A percentile compares a stretch with the other conserved stretches of the same genome.
Evolutionary conservation across 2,113 vertebrate species (phyloP).

Genomic region (Semnornis frantzii): DNA sequence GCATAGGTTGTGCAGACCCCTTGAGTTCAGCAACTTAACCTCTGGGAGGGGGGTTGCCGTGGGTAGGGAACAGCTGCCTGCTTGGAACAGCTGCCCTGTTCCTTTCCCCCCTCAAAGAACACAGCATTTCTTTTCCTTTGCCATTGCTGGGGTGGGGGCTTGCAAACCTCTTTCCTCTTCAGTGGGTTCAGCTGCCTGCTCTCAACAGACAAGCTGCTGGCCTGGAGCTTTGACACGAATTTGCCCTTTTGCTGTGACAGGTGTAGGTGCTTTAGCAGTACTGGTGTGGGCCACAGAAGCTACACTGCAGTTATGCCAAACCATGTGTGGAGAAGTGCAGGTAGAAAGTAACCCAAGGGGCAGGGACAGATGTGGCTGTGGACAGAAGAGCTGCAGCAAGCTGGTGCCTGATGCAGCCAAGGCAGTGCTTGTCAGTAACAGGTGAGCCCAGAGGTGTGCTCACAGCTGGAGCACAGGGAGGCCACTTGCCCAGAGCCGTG

Average conservation of each 20-base stretch:
- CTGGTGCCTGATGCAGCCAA: background rate
- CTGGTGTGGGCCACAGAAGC: background rate
- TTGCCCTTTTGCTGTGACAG: background rate
- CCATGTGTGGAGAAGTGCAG: background rate
- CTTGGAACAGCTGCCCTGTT: background rate
- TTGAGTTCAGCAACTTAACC: background rate
- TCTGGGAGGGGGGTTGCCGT: background rate
- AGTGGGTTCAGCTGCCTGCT: background rate
- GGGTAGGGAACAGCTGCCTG: background rate
- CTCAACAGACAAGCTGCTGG: background rate
- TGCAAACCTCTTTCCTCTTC: background rate
- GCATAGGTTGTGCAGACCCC: background rate
- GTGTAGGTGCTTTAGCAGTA: background rate
- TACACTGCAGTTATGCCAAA: background rate
- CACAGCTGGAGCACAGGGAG: no score
- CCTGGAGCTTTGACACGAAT: background rate
- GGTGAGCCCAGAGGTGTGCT: no score
- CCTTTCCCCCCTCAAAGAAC: background rate
- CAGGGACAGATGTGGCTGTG: fast-evolving
- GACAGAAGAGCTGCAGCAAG: background rate
- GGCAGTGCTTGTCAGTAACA: background rate
- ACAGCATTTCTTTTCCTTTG: background rate
- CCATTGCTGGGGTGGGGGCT: background rate
- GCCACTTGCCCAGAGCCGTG: no score
- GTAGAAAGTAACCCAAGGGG: background rate